A percentile compares a stretch with the other conserved stretches of the same genome.
phyloP scores from a whole-genome alignment of 2,888 invertebrate species.

The Lepidonotus clava region DNA sequence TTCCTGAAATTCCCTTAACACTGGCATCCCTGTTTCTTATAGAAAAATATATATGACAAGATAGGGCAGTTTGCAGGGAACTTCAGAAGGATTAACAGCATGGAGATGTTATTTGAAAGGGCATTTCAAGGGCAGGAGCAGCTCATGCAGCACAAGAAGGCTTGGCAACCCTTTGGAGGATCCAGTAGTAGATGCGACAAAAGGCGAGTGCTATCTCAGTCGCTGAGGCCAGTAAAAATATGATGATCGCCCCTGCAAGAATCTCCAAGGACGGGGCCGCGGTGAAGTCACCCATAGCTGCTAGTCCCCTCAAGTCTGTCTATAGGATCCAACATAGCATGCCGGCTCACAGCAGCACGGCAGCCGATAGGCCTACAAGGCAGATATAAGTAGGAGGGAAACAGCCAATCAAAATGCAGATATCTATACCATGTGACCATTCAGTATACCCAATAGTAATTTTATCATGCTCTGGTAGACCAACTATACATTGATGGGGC shows the following conservation, averaged over 20 bases:
- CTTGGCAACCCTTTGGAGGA: conserved; percentile 18
- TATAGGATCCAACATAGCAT: conserved; percentile 13
- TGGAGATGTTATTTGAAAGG: too few relatives aligned
- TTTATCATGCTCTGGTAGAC: too few relatives aligned
- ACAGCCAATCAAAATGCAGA: conserved; percentile 48
- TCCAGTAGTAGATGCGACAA: conserved; percentile 48
- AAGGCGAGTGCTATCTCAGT: conserved; percentile 45
- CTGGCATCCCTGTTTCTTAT: too few relatives aligned
- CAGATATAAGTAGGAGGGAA: background rate
- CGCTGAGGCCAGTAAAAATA: conserved; percentile 36
- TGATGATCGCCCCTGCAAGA: conserved; percentile 9
- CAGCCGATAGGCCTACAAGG: background rate
- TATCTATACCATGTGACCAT: background rate
- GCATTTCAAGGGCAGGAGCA: too few relatives aligned
- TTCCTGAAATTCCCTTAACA: too few relatives aligned
- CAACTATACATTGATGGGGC: too few relatives aligned
- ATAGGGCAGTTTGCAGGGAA: too few relatives aligned
- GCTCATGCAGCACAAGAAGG: background rate
- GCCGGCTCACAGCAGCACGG: conserved; percentile 33
- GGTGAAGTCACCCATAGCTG: conserved; percentile 38
- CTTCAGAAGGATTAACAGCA: too few relatives aligned
- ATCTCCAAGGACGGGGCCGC: conserved; percentile 25
- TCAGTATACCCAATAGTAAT: too few relatives aligned
- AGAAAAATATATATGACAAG: too few relatives aligned
- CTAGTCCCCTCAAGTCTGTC: background rate